Base-by-base conservation (phyloP, 2,888 invertebrate species). In the Drosophila nigricruria region DNA sequence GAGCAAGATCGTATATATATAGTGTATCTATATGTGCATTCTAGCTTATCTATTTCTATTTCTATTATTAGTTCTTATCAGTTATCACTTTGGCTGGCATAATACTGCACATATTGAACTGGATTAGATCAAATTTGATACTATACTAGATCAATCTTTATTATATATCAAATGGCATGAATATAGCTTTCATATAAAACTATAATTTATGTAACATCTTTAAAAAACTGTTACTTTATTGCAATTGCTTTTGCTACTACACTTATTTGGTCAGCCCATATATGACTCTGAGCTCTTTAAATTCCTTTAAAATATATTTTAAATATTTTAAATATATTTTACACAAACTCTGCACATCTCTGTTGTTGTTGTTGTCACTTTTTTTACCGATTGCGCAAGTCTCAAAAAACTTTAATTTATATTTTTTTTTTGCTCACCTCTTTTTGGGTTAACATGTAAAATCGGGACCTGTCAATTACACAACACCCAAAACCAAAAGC, bases 401-500 rank as follows among this genome's bases (percentile, higher is more conserved):
- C 53, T n/a, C 16, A 27, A 25, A 42, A 47, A 25, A 20, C 40
- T 9, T 32, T 45, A 57, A 60, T 65, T 43, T 38, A 20, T 27
- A 18, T 43, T 47, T 60, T n/a, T 25, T 25, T 38, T 25, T 25
- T 9, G 9, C 27, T 14, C 8, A 30, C 52, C 25, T n/a, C 14
- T 23, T 43, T 73, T 64, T 71, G 59, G 71, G 68, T 49, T 64
- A 75, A 76, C 75, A 66, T 79, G 79, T 79, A 79, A 77, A 77
- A 79, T 77, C 79, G 77, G 79, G 77, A 79, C 75, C 32, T 69
- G 81, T 64, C 72, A 71, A 73, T 69, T 73, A 66, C 81, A 65
- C 65, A 76, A 80, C 76, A 34, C 18, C 38, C 34, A 45, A 36
- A 32, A 30, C 50, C 5, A 52, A 27, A 43, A 27, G 64, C 65